Evolutionary conservation across 2,113 vertebrate species (phyloP), one percentile per base, ranked within the genome.

Genomic region (Aramus guarauna): DNA sequence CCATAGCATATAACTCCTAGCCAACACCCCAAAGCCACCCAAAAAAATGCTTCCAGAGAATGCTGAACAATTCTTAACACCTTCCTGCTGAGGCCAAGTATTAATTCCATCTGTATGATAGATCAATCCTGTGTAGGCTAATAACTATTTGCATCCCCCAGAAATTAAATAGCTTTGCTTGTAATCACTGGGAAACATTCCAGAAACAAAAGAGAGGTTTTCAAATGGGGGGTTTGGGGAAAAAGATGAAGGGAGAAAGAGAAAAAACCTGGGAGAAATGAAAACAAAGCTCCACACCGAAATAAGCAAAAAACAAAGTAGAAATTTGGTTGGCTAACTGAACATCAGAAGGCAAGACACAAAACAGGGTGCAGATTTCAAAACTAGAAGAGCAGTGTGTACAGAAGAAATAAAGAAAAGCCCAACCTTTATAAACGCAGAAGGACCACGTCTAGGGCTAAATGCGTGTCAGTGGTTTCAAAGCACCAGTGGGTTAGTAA

Each of bases 91-190:
- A n/a, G 26, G 19, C 45, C 32, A 83, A n/a, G 30, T 11, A 21
- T 87, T 87, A 59, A 34, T 75, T 32, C 29, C 27, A 30, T 47
- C 52, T 75, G 6, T 47, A 29, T 18, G 26, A 37, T 1, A 53
- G 15, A 18, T 26, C 34, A 52, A 24, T 48, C 13, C 23, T 71
- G 59, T 19, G 9, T 29, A 67, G 39, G 64, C 14, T 78, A 63
- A 24, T 73, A 88, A 45, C 12, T 16, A n/a, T 29, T 68, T 85
- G 30, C 9, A 18, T 87, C 16, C 29, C 9, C 16, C 30, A 69
- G 60, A 91, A 91, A 92, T 73, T 37, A 81, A 87, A 88, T 24
- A 85, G 2, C 5, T 76, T 91, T 80, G 81, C 20, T 84, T 68
- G 41, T n/a, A 88, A 69, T 64, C 6, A 26, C 43, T 62, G 39